Evolutionary conservation across 2,113 vertebrate species (phyloP).

Genomic region (Proterorhinus semilunaris): DNA sequence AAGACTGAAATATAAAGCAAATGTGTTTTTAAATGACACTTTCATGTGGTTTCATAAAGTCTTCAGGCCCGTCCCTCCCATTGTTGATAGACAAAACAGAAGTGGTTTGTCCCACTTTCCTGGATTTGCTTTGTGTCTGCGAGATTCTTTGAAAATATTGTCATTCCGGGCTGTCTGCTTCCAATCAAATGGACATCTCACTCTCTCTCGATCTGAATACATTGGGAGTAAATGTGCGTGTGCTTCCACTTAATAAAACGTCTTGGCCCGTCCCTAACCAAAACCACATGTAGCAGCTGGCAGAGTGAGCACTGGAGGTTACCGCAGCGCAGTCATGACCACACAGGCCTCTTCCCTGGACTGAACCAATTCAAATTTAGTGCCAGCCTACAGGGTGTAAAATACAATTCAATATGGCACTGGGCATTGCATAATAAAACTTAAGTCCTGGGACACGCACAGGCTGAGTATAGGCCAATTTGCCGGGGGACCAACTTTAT

Average conservation of each 20-base stretch:
- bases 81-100: conserved; percentile 44
- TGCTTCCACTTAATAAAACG: conserved; percentile 45
- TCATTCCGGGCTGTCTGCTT: conserved; percentile 45
- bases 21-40: neutral
- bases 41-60: conserved; percentile 27
- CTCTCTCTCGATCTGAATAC: conserved; percentile 14
- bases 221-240: conserved; percentile 15
- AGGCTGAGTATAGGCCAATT: neutral
- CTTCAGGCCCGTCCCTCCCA: conserved; percentile 17
- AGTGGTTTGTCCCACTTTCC: neutral
- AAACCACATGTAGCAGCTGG: conserved; percentile 60
- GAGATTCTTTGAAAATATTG: conserved; percentile 35
- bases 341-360: neutral
- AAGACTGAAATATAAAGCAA: neutral
- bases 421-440: neutral
- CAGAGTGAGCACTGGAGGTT: conserved; percentile 18
- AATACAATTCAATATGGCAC: neutral
- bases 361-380: conserved; percentile 8
- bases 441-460: neutral
- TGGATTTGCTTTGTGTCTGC: conserved; percentile 12
- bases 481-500: neutral
- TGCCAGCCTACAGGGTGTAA: neutral
- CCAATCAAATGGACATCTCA: conserved; percentile 29
- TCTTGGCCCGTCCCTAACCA: conserved; percentile 54
- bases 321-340: conserved; percentile 34